Evolutionary conservation across 2,888 invertebrate genomes (phyloP).

Genomic region (Aquatica leii): DNA sequence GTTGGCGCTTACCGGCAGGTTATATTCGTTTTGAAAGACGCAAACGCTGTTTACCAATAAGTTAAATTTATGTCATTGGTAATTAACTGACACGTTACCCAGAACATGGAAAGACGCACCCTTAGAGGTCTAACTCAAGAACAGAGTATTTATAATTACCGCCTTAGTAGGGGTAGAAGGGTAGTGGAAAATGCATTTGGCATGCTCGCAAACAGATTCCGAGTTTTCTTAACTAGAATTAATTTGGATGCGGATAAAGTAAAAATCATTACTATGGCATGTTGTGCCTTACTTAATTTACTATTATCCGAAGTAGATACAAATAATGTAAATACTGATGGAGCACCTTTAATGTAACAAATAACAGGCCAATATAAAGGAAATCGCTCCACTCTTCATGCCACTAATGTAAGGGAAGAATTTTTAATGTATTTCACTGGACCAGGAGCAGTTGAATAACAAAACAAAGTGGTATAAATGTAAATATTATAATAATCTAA

Average conservation of each 20-base stretch:
- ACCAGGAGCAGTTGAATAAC: not conserved
- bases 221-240: constrained; percentile 5
- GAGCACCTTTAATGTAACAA: too few relatives aligned
- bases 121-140: not conserved
- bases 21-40: too few relatives aligned
- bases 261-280: not conserved
- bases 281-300: constrained; percentile 8
- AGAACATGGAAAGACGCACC: too few relatives aligned
- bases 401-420: too few relatives aligned
- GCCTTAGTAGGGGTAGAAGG: not conserved
- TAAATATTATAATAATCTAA: not conserved
- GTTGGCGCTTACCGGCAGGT: too few relatives aligned
- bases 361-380: not conserved
- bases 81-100: too few relatives aligned
- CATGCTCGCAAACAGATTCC: not conserved
- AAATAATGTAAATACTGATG: too few relatives aligned
- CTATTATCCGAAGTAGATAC: not conserved
- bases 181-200: constrained; percentile 10
- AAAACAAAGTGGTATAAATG: not conserved
- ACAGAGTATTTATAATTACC: constrained; percentile 10
- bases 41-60: too few relatives aligned
- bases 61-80: too few relatives aligned
- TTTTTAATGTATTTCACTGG: not conserved
- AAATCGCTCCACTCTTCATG: too few relatives aligned
- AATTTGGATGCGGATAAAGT: constrained; percentile 6